phyloP scores from a whole-genome alignment of 2,113 vertebrate species.

The Ptychochromis oligacanthus region DNA sequence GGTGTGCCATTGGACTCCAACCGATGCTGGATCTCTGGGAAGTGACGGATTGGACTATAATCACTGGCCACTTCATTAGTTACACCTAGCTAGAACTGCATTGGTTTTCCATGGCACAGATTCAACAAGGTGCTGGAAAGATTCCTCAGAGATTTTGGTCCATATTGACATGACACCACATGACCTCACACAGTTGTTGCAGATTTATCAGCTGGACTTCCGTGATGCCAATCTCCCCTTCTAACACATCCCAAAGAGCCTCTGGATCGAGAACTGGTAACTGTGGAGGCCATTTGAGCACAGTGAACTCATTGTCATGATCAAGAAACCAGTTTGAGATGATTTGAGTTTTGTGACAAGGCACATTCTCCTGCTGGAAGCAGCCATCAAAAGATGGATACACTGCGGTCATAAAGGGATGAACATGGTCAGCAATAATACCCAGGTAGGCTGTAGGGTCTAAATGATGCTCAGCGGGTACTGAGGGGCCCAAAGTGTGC shows the following conservation, averaged over 20 bases:
- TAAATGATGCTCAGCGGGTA: not conserved
- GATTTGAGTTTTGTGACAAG: no score
- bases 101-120: not conserved
- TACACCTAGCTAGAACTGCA: not conserved
- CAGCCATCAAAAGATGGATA: no score
- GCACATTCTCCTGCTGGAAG: no score
- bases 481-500: not conserved
- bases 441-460: not conserved
- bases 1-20: no score
- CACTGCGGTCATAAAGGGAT: no score
- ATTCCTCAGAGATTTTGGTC: not conserved
- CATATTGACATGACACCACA: not conserved
- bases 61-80: not conserved
- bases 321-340: no score
- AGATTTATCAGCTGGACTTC: not conserved
- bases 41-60: not conserved
- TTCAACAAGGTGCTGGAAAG: not conserved
- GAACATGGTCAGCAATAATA: no score
- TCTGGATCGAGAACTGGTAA: no score
- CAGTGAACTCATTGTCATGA: no score
- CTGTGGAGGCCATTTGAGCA: no score
- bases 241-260: no score
- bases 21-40: not conserved
- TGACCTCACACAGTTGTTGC: not conserved
- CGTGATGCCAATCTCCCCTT: no score